Percentiles rank a stretch among this genome's conserved stretches.
These are phyloP conservation scores for Syrrhaptes paradoxus DNA, from an alignment of 2,113 vertebrate genomes.

Conservation along the genomic window DNA sequence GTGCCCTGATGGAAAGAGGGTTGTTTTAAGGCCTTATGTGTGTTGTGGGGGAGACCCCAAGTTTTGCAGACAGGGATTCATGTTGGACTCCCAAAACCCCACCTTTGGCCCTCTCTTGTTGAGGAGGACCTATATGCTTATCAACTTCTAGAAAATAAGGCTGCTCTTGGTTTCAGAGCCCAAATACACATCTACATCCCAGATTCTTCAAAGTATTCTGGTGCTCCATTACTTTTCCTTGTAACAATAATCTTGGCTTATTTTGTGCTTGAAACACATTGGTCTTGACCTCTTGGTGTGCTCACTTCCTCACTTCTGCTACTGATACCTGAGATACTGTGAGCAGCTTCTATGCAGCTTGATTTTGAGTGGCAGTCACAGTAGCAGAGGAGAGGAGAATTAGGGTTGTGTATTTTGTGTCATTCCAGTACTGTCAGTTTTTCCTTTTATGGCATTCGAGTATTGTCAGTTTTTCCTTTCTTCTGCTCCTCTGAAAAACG, in stretches of 20 bases:
- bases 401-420: background rate
- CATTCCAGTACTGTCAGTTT: background rate
- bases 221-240: background rate
- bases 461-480: background rate
- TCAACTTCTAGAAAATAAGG: background rate
- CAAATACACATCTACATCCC: background rate
- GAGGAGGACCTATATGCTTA: background rate
- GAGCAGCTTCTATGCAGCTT: background rate
- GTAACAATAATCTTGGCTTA: background rate
- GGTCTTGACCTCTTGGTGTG: background rate
- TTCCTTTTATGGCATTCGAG: background rate
- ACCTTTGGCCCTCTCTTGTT: background rate
- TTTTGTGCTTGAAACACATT: background rate
- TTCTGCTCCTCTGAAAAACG: background rate
- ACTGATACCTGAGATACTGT: background rate
- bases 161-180: background rate
- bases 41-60: background rate
- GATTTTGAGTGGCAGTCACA: background rate
- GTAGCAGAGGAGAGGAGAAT: background rate
- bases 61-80: background rate
- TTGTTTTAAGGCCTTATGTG: background rate
- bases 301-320: background rate
- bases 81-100: background rate
- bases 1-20: background rate
- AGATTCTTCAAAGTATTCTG: background rate